A percentile compares a stretch with the other conserved stretches of the same genome.
Evolutionary conservation across 1,140 invertebrate species (phyloP).

Genomic region (Lethrus apterus): DNA sequence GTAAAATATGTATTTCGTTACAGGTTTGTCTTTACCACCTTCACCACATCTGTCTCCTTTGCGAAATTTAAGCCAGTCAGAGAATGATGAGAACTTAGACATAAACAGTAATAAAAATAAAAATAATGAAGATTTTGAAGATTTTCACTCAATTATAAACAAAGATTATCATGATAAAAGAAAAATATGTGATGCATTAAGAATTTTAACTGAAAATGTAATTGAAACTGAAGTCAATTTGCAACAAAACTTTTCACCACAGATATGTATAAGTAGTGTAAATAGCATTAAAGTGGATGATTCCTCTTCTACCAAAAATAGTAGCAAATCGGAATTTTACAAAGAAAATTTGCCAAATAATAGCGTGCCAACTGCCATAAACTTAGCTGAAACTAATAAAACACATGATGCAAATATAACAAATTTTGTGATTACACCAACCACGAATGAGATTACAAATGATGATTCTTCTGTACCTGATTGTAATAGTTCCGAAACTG

Average conservation of each 20-base stretch:
- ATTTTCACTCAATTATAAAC: conserved; percentile 7
- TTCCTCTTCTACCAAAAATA: neutral
- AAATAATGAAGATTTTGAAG: conserved; percentile 4
- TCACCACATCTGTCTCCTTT: conserved; percentile 40
- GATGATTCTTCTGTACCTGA: neutral
- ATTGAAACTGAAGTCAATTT: conserved; percentile 11
- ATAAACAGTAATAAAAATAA: conserved; percentile 23
- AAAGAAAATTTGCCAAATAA: neutral
- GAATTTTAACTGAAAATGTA: conserved; percentile 1
- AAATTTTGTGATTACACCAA: too few relatives aligned
- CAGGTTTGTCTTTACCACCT: conserved; percentile 44
- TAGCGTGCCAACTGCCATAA: conserved; percentile 1
- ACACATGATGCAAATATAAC: too few relatives aligned
- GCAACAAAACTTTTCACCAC: conserved; percentile 1
- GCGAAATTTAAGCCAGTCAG: neutral
- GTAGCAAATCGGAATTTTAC: neutral
- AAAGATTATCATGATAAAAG: conserved; percentile 32
- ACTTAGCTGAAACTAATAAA: too few relatives aligned
- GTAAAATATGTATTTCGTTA: conserved; percentile 23
- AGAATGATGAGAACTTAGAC: conserved; percentile 16
- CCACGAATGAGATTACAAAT: too few relatives aligned
- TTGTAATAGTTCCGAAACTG: conserved; percentile 5
- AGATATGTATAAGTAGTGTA: conserved; percentile 4
- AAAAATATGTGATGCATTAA: conserved; percentile 19
- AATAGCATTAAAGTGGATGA: conserved; percentile 2